Percentiles rank a stretch among this genome's conserved stretches.
phyloP scores from a whole-genome alignment of 1,140 invertebrate species.

The Caerostris darwini region DNA sequence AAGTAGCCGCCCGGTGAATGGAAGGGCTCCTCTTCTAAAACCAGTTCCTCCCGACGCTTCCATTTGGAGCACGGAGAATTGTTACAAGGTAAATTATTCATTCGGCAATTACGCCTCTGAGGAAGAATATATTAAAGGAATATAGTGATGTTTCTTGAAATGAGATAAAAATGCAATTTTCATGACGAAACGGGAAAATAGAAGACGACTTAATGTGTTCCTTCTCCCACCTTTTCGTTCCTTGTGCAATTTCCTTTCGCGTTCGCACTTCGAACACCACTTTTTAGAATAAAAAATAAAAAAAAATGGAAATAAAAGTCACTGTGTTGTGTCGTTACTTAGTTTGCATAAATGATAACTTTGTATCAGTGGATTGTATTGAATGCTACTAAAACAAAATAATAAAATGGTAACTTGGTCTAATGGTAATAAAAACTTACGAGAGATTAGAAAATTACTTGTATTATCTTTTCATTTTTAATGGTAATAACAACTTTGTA shows the following conservation, averaged over 20 bases:
- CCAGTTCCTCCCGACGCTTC: background rate
- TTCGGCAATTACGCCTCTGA: conserved; percentile 20
- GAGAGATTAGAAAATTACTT: no score
- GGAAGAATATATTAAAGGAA: conserved; percentile 10
- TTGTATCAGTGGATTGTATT: no score
- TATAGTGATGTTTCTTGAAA: conserved; percentile 6
- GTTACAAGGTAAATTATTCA: conserved; percentile 27
- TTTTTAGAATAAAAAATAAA: background rate
- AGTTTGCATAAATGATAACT: no score
- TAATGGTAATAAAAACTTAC: no score
- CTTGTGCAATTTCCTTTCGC: background rate
- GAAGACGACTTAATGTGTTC: background rate
- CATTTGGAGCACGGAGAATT: background rate
- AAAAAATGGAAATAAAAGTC: no score
- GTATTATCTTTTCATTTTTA: no score
- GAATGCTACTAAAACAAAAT: no score
- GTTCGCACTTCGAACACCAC: background rate
- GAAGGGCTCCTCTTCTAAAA: background rate
- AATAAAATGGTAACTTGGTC: no score
- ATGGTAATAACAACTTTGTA: no score
- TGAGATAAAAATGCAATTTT: background rate
- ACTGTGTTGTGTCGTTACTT: no score
- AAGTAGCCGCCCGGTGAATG: background rate
- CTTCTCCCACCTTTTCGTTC: background rate
- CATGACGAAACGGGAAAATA: background rate